Base-by-base conservation (phyloP, 2,888 invertebrate species). In the Cheilosia variabilis region DNA sequence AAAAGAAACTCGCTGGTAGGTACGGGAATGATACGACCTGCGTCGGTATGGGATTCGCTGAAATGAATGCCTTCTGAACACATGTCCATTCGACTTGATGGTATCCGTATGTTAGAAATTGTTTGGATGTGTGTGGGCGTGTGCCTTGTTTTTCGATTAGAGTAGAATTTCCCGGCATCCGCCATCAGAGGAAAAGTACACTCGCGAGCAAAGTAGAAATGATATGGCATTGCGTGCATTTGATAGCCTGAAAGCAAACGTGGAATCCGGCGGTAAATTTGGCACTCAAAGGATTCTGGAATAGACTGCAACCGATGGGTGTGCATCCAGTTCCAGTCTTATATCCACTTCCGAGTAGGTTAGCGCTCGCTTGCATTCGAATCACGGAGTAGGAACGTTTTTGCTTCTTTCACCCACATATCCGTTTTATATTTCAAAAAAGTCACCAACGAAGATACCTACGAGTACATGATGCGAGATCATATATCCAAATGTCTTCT, bases 131-230 rank as follows among this genome's bases (percentile, higher is more conserved):
- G 9, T 31, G 31, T 31, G 10, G n/a, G 45, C 58, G 63, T 79
- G 65, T 66, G 71, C 71, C 52, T 69, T 79, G 75, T 75, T 75
- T 84, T 80, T 75, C 75, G 71, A 76, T 75, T 84, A 80, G 65
- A 80, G 75, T 65, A 66, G 69, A 80, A 75, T 47, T 58, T 31
- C 53, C 47, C 63, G 63, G 73, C 63, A 68, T 65, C 63, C 60
- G 50, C 4, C 47, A 57, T 50, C 27, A 37, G 60, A 57, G 41
- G 75, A 19, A 63, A 31, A 58, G 53, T 62, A 45, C 60, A 52
- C n/a, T 31, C 45, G n/a, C 52, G 37, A 37, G 65, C 47, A 24
- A 37, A 27, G 62, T 57, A 43, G 60, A 41, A 37, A 55, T 58
- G 72, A 72, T 78, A 69, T 68, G 63, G 57, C 73, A 69, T 79